These are phyloP conservation scores for Aphodius granarius DNA, from an alignment of 2,888 invertebrate species.

Conservation along the genomic window DNA sequence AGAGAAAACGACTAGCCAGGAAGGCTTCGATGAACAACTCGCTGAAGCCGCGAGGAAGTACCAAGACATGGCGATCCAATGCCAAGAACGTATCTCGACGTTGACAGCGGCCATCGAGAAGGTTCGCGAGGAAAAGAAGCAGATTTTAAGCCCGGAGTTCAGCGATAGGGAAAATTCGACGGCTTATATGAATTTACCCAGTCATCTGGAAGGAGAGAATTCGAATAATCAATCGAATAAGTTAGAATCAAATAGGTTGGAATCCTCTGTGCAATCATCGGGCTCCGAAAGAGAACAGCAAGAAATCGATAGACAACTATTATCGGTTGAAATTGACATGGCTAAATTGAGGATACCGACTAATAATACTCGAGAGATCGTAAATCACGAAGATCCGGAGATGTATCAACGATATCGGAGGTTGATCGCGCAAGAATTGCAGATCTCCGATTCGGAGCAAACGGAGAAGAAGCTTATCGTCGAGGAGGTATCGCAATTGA, in stretches of 20 bases:
- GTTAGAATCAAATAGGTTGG: too few species aligned
- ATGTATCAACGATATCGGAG: background rate
- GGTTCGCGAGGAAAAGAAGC: slow-evolving; percentile 60
- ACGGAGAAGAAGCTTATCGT: background rate
- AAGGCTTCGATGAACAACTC: background rate
- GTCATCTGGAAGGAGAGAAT: slow-evolving; percentile 7
- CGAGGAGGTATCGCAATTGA: background rate
- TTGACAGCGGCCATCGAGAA: slow-evolving; percentile 60
- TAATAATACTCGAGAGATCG: background rate
- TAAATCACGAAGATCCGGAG: background rate
- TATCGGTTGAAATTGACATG: slow-evolving; percentile 38
- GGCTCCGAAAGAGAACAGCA: slow-evolving; percentile 38
- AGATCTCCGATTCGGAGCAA: background rate
- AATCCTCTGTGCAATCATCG: slow-evolving; percentile 15
- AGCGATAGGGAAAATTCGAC: slow-evolving; percentile 46
- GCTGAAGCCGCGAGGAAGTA: slow-evolving; percentile 41
- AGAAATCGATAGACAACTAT: slow-evolving; percentile 35
- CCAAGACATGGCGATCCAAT: slow-evolving; percentile 58
- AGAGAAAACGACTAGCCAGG: background rate
- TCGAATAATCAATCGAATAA: slow-evolving; percentile 8
- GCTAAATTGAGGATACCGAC: background rate
- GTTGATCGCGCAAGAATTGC: background rate
- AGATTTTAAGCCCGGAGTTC: slow-evolving; percentile 52
- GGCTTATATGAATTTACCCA: slow-evolving; percentile 44
- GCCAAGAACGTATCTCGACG: slow-evolving; percentile 60